A percentile compares a stretch with the other conserved stretches of the same genome.
phyloP scores from a whole-genome alignment of 64 coral and sea anemone species.

The Porites australiensis region DNA sequence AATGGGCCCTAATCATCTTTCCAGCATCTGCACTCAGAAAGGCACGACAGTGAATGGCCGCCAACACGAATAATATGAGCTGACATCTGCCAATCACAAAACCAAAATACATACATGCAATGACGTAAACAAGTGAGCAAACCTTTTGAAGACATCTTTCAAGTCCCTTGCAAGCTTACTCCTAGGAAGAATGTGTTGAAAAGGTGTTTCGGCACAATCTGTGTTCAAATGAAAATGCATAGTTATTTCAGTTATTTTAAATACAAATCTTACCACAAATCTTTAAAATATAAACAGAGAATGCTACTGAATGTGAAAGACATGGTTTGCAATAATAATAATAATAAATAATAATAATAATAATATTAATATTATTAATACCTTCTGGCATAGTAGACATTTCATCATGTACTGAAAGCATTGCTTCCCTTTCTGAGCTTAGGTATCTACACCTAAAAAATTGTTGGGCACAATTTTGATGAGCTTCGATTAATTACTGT shows the following conservation, averaged over 20 bases:
- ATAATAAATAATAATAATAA: too few species aligned
- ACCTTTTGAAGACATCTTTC: constrained; percentile 91
- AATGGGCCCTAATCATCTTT: too few species aligned
- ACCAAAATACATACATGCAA: background rate
- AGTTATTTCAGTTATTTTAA: background rate
- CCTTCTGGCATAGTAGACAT: constrained; percentile 91
- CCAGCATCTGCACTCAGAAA: too few species aligned
- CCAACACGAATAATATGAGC: too few species aligned
- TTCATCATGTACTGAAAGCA: constrained; percentile 97
- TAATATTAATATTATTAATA: background rate
- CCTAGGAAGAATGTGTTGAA: constrained; percentile 87
- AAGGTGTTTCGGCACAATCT: constrained; percentile 90
- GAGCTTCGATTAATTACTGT: too few species aligned
- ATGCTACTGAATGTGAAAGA: too few species aligned
- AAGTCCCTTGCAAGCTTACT: constrained; percentile 92
- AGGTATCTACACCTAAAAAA: constrained; percentile 86
- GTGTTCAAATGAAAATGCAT: background rate
- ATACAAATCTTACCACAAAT: background rate
- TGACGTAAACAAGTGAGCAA: background rate
- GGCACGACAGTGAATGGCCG: too few species aligned
- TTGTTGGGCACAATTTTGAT: too few species aligned
- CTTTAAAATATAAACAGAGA: too few species aligned
- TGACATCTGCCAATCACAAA: background rate
- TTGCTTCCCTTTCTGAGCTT: constrained; percentile 93
- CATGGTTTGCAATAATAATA: too few species aligned